These are phyloP conservation scores for Crypturellus tataupa DNA, from an alignment of 2,797 vertebrate species.

Conservation along the genomic window DNA sequence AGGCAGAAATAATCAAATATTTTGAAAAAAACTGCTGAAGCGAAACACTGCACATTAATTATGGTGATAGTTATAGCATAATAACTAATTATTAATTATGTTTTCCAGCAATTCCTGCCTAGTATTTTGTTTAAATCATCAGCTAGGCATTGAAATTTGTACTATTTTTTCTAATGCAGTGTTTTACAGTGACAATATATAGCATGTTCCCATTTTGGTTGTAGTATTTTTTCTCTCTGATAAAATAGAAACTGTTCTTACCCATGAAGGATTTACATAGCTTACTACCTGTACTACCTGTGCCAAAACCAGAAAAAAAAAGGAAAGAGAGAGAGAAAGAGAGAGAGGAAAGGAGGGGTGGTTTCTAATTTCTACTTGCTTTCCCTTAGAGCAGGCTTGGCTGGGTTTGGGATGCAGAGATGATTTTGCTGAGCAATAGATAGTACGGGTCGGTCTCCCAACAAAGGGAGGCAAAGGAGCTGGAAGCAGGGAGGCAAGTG, in stretches of 20 bases:
- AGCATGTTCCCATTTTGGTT: background rate
- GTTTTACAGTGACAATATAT: constrained; percentile 37
- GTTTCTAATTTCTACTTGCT: constrained; percentile 4
- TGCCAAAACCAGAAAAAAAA: background rate
- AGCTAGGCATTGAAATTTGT: background rate
- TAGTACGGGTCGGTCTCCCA: fast-evolving
- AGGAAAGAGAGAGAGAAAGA: background rate
- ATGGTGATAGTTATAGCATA: constrained; percentile 63
- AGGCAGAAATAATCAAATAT: constrained; percentile 75
- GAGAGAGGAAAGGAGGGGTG: background rate
- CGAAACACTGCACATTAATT: constrained; percentile 63
- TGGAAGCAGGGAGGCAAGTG: background rate
- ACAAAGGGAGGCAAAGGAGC: background rate
- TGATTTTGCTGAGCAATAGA: background rate
- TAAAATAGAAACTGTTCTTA: constrained; percentile 25
- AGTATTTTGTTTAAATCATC: constrained; percentile 39
- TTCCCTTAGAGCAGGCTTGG: background rate
- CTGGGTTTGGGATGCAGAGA: background rate
- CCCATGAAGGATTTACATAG: background rate
- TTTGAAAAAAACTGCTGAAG: constrained; percentile 61
- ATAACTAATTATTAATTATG: constrained; percentile 70
- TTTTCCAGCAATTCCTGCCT: constrained; percentile 41
- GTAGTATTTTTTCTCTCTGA: constrained; percentile 16
- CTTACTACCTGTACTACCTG: background rate
- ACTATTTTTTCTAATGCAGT: constrained; percentile 33